These are phyloP conservation scores for Eudemis profundana DNA, from an alignment of 2,888 invertebrate genomes.

Conservation along the genomic window DNA sequence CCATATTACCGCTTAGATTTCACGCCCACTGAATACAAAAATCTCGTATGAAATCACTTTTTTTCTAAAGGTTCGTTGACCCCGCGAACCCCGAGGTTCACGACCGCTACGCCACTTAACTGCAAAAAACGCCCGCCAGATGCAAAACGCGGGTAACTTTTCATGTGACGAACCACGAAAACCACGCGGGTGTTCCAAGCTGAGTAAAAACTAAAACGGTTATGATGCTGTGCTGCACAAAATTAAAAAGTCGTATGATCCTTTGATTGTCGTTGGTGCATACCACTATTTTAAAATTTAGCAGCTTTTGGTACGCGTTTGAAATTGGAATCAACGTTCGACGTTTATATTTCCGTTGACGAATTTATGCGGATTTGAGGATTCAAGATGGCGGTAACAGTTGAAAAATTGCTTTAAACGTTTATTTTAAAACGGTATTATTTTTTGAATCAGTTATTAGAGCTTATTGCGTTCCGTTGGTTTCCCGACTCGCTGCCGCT, in stretches of 20 bases:
- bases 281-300: neutral
- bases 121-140: slow-evolving; percentile 60
- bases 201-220: slow-evolving; percentile 45
- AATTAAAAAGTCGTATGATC: neutral
- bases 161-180: slow-evolving; percentile 51
- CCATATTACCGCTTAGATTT: slow-evolving; percentile 45
- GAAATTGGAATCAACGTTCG: slow-evolving; percentile 51
- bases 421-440: slow-evolving; percentile 8
- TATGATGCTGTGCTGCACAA: neutral
- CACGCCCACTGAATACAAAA: slow-evolving; percentile 66
- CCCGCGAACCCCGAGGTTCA: slow-evolving; percentile 68
- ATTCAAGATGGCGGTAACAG: slow-evolving; percentile 47
- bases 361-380: slow-evolving; percentile 52
- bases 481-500: neutral
- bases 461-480: neutral
- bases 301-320: slow-evolving; percentile 4
- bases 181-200: slow-evolving; percentile 48
- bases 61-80: slow-evolving; percentile 66
- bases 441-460: neutral
- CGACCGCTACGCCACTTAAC: slow-evolving; percentile 67
- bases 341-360: slow-evolving; percentile 56
- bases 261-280: neutral
- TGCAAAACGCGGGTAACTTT: slow-evolving; percentile 56
- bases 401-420: neutral
- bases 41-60: slow-evolving; percentile 69